These are phyloP conservation scores for Drosophila parabipectinata DNA, from an alignment of 1,140 invertebrate species.

Conservation along the genomic window DNA sequence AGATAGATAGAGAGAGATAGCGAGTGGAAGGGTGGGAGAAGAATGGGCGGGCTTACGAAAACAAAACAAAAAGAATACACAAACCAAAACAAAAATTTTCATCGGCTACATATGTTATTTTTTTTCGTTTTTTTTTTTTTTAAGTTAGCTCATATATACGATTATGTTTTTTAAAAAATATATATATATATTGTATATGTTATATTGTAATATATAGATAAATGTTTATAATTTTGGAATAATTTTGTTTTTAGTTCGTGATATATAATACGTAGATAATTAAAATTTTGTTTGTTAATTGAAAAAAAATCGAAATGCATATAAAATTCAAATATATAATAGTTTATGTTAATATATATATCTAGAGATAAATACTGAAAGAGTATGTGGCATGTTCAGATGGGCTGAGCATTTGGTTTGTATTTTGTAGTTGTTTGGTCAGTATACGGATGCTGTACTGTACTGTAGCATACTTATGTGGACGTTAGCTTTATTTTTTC, in stretches of 20 bases:
- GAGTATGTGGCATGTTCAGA: constrained; percentile 43
- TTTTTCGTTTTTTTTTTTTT: not conserved
- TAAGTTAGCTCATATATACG: constrained; percentile 28
- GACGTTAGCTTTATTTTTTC: constrained; percentile 12
- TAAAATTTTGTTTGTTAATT: constrained; percentile 32
- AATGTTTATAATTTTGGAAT: constrained; percentile 22
- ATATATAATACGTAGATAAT: constrained; percentile 17
- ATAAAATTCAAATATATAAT: constrained; percentile 42
- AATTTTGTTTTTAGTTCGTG: constrained; percentile 22
- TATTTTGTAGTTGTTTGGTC: constrained; percentile 15
- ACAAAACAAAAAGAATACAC: constrained; percentile 25
- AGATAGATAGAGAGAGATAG: constrained; percentile 9
- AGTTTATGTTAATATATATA: constrained; percentile 12
- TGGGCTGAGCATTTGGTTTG: constrained; percentile 41
- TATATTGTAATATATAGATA: constrained; percentile 16
- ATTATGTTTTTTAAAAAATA: constrained; percentile 24
- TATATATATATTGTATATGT: constrained; percentile 23
- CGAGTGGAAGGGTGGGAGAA: constrained; percentile 6
- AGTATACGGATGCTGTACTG: constrained; percentile 8
- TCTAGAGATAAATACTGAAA: constrained; percentile 34
- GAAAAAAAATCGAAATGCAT: constrained; percentile 36
- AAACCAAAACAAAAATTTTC: constrained; percentile 38
- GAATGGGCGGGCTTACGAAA: constrained; percentile 8
- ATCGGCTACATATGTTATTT: constrained; percentile 30
- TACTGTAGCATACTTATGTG: constrained; percentile 40